Conservation (phyloP, 2,113 vertebrate species). For the Lathamus discolor region DNA sequence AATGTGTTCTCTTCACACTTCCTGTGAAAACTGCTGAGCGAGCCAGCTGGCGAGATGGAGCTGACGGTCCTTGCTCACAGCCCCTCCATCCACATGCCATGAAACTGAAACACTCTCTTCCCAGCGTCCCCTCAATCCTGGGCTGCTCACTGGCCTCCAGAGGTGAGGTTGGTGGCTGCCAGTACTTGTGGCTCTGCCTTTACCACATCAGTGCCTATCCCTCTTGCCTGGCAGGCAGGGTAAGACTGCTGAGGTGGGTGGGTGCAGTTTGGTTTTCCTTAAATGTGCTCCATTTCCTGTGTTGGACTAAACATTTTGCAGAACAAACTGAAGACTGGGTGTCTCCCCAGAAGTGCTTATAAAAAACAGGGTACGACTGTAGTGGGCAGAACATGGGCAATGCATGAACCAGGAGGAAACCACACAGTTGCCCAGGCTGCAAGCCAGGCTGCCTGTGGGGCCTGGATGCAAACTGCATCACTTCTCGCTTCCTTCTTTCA, state of each 20-base stretch:
- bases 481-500: background rate
- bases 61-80: background rate
- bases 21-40: constrained; percentile 54
- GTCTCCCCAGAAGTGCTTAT: background rate
- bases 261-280: background rate
- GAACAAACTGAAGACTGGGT: background rate
- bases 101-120: background rate
- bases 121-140: fast-evolving
- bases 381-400: fast-evolving
- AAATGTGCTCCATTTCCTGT: fast-evolving
- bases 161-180: fast-evolving
- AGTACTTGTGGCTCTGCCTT: background rate
- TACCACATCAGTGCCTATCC: background rate
- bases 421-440: background rate
- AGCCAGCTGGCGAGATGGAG: constrained; percentile 57
- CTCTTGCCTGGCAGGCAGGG: background rate
- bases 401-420: background rate
- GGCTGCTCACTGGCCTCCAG: background rate
- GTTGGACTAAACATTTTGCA: background rate
- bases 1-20: constrained; percentile 63
- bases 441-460: background rate
- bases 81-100: background rate
- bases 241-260: background rate
- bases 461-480: background rate
- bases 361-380: fast-evolving